Conservation (phyloP, 92 coral and sea anemone species). For the Phenganax stokvisi region DNA sequence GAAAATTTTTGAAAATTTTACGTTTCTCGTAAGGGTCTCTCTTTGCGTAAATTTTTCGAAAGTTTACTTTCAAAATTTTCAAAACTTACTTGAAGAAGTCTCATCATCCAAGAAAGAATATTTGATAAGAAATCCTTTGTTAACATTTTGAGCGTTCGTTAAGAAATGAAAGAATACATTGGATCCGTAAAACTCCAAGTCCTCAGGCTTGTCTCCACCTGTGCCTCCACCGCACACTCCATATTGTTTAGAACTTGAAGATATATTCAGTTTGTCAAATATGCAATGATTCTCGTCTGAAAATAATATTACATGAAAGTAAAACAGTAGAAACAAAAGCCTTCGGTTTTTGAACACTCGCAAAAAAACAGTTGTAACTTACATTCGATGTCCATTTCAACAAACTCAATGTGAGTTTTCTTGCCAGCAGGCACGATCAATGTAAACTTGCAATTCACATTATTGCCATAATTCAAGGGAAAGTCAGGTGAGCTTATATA, state of each 20-base stretch:
- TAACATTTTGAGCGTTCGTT: constrained; percentile 19
- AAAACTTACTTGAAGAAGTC: constrained; percentile 16
- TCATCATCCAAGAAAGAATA: constrained; percentile 25
- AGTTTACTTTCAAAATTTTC: no score
- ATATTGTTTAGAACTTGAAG: not conserved
- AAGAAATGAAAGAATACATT: constrained; percentile 26
- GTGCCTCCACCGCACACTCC: constrained; percentile 11
- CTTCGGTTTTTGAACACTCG: not conserved
- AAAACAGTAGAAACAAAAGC: not conserved
- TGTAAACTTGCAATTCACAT: constrained; percentile 18
- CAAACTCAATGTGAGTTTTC: constrained; percentile 24
- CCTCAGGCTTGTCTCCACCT: constrained; percentile 14
- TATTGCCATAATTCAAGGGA: constrained; percentile 18
- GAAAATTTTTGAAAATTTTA: no score
- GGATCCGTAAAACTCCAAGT: not conserved
- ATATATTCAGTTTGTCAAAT: constrained; percentile 16
- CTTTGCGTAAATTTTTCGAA: no score
- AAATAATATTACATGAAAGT: not conserved
- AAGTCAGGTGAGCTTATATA: constrained; percentile 26
- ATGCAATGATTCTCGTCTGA: constrained; percentile 11
- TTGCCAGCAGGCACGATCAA: constrained; percentile 23
- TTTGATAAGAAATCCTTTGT: constrained; percentile 25
- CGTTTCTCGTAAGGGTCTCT: no score
- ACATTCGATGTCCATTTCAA: constrained; percentile 25
- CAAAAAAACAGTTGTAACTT: not conserved